phyloP scores from a whole-genome alignment of 2,113 vertebrate species.

The Pyrgilauda ruficollis region DNA sequence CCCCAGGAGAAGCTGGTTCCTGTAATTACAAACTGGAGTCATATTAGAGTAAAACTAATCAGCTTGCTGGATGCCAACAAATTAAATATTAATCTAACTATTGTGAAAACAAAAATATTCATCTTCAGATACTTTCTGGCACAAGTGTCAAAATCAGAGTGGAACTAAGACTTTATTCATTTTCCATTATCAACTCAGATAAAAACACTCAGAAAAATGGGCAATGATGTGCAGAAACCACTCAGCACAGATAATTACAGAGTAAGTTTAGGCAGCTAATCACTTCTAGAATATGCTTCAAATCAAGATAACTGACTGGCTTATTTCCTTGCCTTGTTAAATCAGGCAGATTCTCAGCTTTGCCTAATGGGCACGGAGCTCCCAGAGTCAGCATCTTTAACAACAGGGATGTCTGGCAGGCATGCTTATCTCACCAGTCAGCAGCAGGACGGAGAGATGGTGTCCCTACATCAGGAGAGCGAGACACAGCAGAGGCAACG shows the following conservation, averaged over 20 bases:
- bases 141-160: constrained; percentile 44
- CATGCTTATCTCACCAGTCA: neutral
- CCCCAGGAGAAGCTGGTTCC: neutral
- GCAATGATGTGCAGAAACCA: constrained; percentile 47
- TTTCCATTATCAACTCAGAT: constrained; percentile 58
- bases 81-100: constrained; percentile 54
- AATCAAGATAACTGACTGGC: constrained; percentile 27
- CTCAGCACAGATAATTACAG: constrained; percentile 48
- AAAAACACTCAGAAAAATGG: constrained; percentile 56
- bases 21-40: constrained; percentile 31
- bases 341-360: neutral
- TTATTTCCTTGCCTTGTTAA: constrained; percentile 42
- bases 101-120: constrained; percentile 39
- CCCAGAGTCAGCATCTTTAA: neutral
- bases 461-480: neutral
- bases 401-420: neutral
- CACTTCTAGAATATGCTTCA: constrained; percentile 41
- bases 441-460: neutral
- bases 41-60: constrained; percentile 33
- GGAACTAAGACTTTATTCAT: constrained; percentile 36
- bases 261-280: constrained; percentile 53
- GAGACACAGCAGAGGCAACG: neutral
- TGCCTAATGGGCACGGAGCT: neutral
- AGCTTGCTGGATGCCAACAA: constrained; percentile 34
- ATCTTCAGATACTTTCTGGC: constrained; percentile 45